Base-by-base conservation (phyloP, 2,888 invertebrate genomes). In the Amphiduros pacificus region DNA sequence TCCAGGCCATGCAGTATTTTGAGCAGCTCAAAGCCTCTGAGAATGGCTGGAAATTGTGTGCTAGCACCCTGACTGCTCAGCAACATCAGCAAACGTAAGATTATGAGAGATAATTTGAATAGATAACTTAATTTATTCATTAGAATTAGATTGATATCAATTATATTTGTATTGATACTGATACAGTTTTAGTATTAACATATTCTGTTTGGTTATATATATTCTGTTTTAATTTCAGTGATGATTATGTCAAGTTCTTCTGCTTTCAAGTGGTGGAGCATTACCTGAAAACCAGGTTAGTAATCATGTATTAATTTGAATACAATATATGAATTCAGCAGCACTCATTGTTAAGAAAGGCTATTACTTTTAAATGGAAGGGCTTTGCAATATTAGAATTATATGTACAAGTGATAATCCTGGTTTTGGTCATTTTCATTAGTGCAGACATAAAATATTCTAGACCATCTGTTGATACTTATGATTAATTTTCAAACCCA, bases 241-340 rank as follows among this genome's bases (percentile, higher is more conserved):
- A 83, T 74, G 83, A 84, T 61, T 79, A 83, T 70, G 77, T 81
- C 24, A 78, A 80, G 63, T 85, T 85, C 69, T 85, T 85, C 69
- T 85, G 84, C 64, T 77, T 85, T 48, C 85, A 85, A 79, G 84
- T 85, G 28, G 74, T 85, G 55, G 85, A 85, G 65, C 73, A 82
- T 69, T 84, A 77, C 69, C 71, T 85, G n/a, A 84, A 82, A 67
- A 77, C 73, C 6, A 78, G 82, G 74, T 85, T 79, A 65, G 71
- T n/a, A n/a, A n/a, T n/a, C n/a, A n/a, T n/a, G n/a, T n/a, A n/a
- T n/a, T n/a, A n/a, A n/a, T n/a, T n/a, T n/a, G n/a, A n/a, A n/a
- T n/a, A n/a, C n/a, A n/a, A n/a, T n/a, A n/a, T n/a, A n/a, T n/a
- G n/a, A n/a, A n/a, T n/a, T n/a, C n/a, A n/a, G n/a, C n/a, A n/a